Percentiles rank a stretch among this genome's conserved stretches.
Evolutionary conservation across 2,888 invertebrate genomes (phyloP).

Genomic region (Trichopria drosophilae): DNA sequence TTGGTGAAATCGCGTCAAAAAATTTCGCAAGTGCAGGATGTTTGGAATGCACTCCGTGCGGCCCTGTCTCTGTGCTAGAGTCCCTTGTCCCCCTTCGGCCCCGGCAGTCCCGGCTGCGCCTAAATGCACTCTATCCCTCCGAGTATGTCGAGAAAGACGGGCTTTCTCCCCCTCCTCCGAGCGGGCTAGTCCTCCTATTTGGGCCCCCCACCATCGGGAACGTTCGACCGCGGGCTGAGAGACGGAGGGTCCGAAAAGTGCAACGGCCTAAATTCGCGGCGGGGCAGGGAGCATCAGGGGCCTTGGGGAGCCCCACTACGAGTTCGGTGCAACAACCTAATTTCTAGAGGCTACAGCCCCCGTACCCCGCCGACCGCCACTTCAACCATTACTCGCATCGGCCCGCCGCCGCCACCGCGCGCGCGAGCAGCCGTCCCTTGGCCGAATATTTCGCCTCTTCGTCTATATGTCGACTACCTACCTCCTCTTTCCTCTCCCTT

Average conservation of each 20-base stretch:
- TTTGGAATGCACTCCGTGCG: constrained; percentile 22
- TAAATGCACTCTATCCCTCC: constrained; percentile 45
- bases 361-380: no score
- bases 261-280: constrained; percentile 58
- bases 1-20: background rate
- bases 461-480: no score
- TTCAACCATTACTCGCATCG: constrained; percentile 32
- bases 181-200: constrained; percentile 38
- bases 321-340: constrained; percentile 58
- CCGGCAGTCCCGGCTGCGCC: constrained; percentile 40
- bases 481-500: constrained; percentile 26
- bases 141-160: background rate
- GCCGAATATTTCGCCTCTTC: no score
- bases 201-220: constrained; percentile 42
- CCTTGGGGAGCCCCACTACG: constrained; percentile 52
- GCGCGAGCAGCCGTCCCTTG: constrained; percentile 33
- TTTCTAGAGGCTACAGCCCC: constrained; percentile 55
- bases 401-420: constrained; percentile 30
- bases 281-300: constrained; percentile 51
- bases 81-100: constrained; percentile 43
- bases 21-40: no score
- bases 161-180: constrained; percentile 46
- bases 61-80: constrained; percentile 53
- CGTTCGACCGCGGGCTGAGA: constrained; percentile 28
- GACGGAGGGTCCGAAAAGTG: constrained; percentile 54